Percentiles rank a stretch among this genome's conserved stretches.
Evolutionary conservation across 1,140 invertebrate genomes (phyloP).

Genomic region (Sipha flava): DNA sequence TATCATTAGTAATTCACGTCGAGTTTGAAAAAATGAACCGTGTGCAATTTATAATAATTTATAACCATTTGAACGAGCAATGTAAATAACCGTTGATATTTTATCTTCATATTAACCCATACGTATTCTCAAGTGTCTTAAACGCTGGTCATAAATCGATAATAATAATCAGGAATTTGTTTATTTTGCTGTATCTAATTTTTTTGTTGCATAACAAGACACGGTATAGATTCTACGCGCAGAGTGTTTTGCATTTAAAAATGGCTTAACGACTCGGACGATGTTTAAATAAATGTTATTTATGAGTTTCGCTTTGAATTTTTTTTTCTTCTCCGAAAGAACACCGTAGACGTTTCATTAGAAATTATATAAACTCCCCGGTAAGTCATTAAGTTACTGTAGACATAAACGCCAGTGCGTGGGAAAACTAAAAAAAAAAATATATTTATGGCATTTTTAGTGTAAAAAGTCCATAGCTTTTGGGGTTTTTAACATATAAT

Average conservation of each 20-base stretch:
- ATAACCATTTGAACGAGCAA: too few relatives aligned
- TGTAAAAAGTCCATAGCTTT: background rate
- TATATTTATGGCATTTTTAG: background rate
- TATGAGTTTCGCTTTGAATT: background rate
- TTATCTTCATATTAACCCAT: background rate
- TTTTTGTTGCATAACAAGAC: background rate
- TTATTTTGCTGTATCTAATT: too few relatives aligned
- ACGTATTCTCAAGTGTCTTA: background rate
- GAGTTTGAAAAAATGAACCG: too few relatives aligned
- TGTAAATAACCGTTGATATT: background rate
- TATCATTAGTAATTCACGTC: too few relatives aligned
- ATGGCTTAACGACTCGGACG: background rate
- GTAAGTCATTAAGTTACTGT: background rate
- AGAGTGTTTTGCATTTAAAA: background rate
- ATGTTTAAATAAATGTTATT: conserved; percentile 3
- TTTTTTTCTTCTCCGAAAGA: background rate
- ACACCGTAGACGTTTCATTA: background rate
- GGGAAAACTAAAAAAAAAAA: background rate
- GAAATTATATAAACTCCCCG: too few relatives aligned
- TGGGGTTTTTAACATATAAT: background rate
- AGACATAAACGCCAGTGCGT: background rate
- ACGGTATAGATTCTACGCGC: background rate
- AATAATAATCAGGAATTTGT: background rate
- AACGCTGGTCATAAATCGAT: background rate
- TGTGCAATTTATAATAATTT: too few relatives aligned